These are phyloP conservation scores for Tympanuchus pallidicinctus DNA, from an alignment of 2,113 vertebrate genomes.

Conservation along the genomic window DNA sequence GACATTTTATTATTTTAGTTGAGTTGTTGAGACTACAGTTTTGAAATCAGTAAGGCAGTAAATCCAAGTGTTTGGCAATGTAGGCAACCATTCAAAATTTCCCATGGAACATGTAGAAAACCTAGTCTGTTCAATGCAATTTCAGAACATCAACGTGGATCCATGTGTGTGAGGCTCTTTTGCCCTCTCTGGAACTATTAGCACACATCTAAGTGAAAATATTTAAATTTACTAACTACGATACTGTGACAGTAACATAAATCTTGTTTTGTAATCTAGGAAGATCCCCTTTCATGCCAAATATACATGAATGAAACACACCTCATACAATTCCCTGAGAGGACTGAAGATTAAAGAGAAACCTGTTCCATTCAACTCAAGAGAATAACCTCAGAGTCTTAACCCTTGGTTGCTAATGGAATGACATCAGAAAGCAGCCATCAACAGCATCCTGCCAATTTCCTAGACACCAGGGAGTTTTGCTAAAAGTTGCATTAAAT, in stretches of 20 bases:
- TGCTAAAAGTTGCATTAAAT: constrained; percentile 10
- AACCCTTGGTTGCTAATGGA: not conserved
- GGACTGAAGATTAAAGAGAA: constrained; percentile 1
- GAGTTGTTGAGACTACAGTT: not conserved
- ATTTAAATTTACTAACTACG: not conserved
- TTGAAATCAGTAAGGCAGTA: not conserved
- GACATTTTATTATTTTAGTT: not conserved
- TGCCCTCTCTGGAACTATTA: not conserved
- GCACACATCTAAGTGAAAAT: not conserved
- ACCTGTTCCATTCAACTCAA: not conserved
- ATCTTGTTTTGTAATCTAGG: not conserved
- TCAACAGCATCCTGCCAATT: not conserved
- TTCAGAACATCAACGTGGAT: not conserved
- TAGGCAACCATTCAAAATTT: not conserved
- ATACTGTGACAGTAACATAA: not conserved
- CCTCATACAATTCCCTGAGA: not conserved
- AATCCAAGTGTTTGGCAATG: not conserved
- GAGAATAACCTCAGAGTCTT: constrained; percentile 12
- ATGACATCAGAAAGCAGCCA: constrained; percentile 45
- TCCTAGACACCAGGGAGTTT: not conserved
- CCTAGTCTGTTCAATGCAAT: not conserved
- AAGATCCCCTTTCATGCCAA: not conserved
- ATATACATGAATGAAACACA: not conserved
- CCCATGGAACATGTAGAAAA: not conserved
- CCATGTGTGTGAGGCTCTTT: not conserved